Evolutionary conservation across 2,797 vertebrate species (phyloP), one percentile per base, ranked within the genome.

Genomic region (Gymnocypris eckloni): DNA sequence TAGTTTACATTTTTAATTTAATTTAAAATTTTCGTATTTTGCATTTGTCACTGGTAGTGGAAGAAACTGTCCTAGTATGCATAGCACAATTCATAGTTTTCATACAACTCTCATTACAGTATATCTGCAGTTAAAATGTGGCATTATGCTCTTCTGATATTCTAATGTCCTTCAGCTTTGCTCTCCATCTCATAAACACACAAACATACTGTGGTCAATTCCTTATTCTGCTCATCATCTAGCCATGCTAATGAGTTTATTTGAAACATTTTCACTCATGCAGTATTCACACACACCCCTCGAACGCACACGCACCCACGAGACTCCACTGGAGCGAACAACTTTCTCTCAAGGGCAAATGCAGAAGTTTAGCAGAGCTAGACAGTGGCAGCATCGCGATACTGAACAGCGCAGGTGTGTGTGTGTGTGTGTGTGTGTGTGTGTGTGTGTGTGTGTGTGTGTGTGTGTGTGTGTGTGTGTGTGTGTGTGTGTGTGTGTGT

Each of bases 231-330:
- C 79, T 87, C 82, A 10, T 67, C 89, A 88, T 89, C 87, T 87
- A 83, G 64, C 39, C 85, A 89, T 89, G 85, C 85, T 87, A 88
- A 89, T 87, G 83, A 86, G 85, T 89, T 87, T 87, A 85, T 88
- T 87, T 86, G 84, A 89, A 88, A 87, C 83, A 81, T 66, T 83
- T 83, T 77, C 83, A 75, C 80, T 83, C 76, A 85, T 64, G 54
- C 75, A 70, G 86, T 76, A 56, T 64, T 25, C 71, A 67, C 52
- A 83, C 83, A 56, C 83, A 80, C 66, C 64, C 75, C 75, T 33
- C 5, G 2, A 45, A 54, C 48, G 75, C 73, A 87, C 79, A 84
- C 66, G 41, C 37, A 70, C 86, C 43, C 77, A 81, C n/a, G 76
- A 64, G 71, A 71, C 54, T 56, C 22, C n/a, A 83, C 54, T 80